These are phyloP conservation scores for Poecilia wingei DNA, from an alignment of 2,797 vertebrate species.

Conservation along the genomic window DNA sequence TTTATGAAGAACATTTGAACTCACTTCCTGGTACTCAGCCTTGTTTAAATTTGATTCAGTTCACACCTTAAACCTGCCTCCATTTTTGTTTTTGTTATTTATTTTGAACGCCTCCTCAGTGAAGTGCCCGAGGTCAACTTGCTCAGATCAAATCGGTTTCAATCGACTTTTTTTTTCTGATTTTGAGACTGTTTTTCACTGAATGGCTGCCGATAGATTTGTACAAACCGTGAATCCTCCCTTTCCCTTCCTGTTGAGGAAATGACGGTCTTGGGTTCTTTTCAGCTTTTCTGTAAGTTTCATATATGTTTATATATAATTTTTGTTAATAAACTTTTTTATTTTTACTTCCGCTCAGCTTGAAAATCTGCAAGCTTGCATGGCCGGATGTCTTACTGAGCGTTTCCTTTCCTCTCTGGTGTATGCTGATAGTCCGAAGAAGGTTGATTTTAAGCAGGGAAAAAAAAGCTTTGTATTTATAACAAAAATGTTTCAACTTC, in stretches of 20 bases:
- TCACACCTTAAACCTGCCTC: slow-evolving; percentile 41
- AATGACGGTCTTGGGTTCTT: slow-evolving; percentile 11
- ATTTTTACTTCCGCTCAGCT: slow-evolving; percentile 3
- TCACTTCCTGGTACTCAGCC: slow-evolving; percentile 72
- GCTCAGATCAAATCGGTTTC: neutral
- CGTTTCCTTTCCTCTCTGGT: slow-evolving; percentile 1
- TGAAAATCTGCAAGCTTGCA: slow-evolving; percentile 6
- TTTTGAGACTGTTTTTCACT: neutral
- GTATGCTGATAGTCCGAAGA: neutral
- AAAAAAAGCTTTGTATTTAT: neutral
- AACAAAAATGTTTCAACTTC: neutral
- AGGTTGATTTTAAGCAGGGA: neutral
- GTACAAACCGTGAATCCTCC: slow-evolving; percentile 9
- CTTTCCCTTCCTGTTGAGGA: slow-evolving; percentile 51
- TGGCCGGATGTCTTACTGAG: slow-evolving; percentile 28
- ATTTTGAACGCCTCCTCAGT: neutral
- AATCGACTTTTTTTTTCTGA: neutral
- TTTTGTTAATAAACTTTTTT: neutral
- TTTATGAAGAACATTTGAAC: slow-evolving; percentile 16
- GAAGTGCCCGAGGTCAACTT: slow-evolving; percentile 9
- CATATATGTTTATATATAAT: neutral
- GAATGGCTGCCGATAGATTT: slow-evolving; percentile 31
- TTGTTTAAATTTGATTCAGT: slow-evolving; percentile 28
- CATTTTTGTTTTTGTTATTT: slow-evolving; percentile 28
- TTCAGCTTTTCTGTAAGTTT: slow-evolving; percentile 6